phyloP scores from a whole-genome alignment of 2,888 invertebrate species.

The Drosophila ezoana region DNA sequence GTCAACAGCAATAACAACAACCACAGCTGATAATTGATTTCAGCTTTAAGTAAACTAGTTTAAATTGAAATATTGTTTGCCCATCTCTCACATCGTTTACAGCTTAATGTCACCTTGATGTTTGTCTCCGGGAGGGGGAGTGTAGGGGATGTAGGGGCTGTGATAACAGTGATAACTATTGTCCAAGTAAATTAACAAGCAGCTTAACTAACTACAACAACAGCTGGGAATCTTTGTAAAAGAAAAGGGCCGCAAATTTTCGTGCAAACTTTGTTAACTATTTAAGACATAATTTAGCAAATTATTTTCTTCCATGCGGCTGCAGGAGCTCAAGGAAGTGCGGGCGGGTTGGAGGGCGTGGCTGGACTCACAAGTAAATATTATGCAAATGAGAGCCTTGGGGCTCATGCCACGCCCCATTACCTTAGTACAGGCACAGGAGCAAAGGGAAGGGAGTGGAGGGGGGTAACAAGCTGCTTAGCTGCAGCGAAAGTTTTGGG shows the following conservation, averaged over 20 bases:
- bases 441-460: neutral
- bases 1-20: too few species aligned
- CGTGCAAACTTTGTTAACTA: conserved; percentile 76
- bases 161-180: neutral
- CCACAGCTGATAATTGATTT: conserved; percentile 17
- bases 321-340: conserved; percentile 3
- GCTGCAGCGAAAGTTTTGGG: conserved; percentile 53
- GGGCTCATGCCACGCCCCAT: conserved; percentile 35
- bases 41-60: conserved; percentile 67
- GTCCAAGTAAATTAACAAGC: conserved; percentile 57
- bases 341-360: neutral
- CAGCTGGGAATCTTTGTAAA: conserved; percentile 22
- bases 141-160: neutral
- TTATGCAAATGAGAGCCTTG: conserved; percentile 74
- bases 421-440: conserved; percentile 18
- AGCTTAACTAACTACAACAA: conserved; percentile 30
- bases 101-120: conserved; percentile 52
- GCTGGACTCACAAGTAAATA: conserved; percentile 68
- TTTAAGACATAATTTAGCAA: conserved; percentile 80
- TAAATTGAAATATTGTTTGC: conserved; percentile 10
- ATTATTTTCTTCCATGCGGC: conserved; percentile 72
- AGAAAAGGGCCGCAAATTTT: conserved; percentile 56
- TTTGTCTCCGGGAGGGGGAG: conserved; percentile 11
- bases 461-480: conserved; percentile 39
- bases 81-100: conserved; percentile 47